Percentiles rank a stretch among this genome's conserved stretches.
These are phyloP conservation scores for Seira musarum DNA, from an alignment of 2,888 invertebrate genomes.

Conservation along the genomic window DNA sequence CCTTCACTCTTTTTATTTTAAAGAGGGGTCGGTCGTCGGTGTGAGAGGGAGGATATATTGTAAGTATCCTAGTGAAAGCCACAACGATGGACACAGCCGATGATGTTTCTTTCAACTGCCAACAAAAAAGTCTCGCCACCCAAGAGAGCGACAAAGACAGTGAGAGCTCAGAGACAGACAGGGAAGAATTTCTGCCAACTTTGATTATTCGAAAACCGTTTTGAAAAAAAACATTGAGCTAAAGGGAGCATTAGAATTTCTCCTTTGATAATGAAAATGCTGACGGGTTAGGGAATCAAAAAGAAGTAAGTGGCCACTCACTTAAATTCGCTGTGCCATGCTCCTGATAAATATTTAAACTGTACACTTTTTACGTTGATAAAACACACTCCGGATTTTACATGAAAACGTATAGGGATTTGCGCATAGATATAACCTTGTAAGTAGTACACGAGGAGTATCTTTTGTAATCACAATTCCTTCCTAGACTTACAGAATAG, in stretches of 20 bases:
- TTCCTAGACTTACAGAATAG: not conserved
- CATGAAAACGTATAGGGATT: not conserved
- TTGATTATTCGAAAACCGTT: constrained; percentile 51
- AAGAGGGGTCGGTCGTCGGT: constrained; percentile 33
- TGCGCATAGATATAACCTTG: not conserved
- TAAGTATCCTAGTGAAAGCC: too few relatives aligned
- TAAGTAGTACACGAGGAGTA: not conserved
- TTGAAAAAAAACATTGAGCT: constrained; percentile 16
- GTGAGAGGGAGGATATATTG: constrained; percentile 28
- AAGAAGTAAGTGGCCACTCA: not conserved
- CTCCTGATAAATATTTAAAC: constrained; percentile 38
- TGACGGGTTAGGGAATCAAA: not conserved
- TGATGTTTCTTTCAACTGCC: constrained; percentile 23
- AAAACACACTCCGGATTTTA: not conserved
- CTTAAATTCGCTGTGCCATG: not conserved
- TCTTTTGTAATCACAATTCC: not conserved
- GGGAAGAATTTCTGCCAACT: constrained; percentile 46
- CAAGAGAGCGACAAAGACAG: constrained; percentile 26
- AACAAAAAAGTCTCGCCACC: constrained; percentile 33
- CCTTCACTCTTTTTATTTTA: constrained; percentile 28
- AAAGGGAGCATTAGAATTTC: not conserved
- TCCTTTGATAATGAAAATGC: not conserved
- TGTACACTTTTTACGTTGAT: not conserved
- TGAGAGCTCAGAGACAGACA: constrained; percentile 26
- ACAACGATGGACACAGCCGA: constrained; percentile 46